phyloP scores from a whole-genome alignment of 2,113 vertebrate species.

The Callospermophilus lateralis region DNA sequence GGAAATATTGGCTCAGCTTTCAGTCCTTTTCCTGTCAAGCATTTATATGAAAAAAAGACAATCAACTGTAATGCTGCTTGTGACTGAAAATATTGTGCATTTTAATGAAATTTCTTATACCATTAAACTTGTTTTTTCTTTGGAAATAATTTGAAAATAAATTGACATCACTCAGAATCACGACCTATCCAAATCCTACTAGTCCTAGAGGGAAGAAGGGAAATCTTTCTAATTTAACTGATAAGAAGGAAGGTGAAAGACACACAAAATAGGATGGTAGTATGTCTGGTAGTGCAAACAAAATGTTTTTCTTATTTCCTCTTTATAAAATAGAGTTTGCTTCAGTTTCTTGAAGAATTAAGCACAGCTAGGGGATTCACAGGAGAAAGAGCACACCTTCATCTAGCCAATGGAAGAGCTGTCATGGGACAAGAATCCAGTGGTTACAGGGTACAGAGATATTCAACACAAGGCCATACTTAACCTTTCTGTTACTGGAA shows the following conservation, averaged over 20 bases:
- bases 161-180: slow-evolving; percentile 2
- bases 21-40: slow-evolving; percentile 53
- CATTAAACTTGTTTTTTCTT: not conserved
- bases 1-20: slow-evolving; percentile 59
- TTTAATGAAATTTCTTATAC: slow-evolving; percentile 60
- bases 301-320: not conserved
- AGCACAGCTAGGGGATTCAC: not conserved
- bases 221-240: not conserved
- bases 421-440: not conserved
- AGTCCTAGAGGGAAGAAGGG: not conserved
- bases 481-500: not conserved
- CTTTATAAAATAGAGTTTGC: slow-evolving; percentile 9
- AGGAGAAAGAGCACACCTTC: not conserved
- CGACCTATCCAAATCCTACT: no score
- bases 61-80: slow-evolving; percentile 24
- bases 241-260: not conserved
- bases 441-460: not conserved
- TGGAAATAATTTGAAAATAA: slow-evolving; percentile 49
- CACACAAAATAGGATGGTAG: not conserved
- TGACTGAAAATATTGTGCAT: slow-evolving; percentile 16
- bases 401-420: not conserved
- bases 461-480: not conserved
- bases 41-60: slow-evolving; percentile 17
- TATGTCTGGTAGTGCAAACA: not conserved
- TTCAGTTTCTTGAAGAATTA: not conserved